A percentile compares a stretch with the other conserved stretches of the same genome.
These are phyloP conservation scores for Diorhabda elongata DNA, from an alignment of 1,140 invertebrate species.

Conservation along the genomic window DNA sequence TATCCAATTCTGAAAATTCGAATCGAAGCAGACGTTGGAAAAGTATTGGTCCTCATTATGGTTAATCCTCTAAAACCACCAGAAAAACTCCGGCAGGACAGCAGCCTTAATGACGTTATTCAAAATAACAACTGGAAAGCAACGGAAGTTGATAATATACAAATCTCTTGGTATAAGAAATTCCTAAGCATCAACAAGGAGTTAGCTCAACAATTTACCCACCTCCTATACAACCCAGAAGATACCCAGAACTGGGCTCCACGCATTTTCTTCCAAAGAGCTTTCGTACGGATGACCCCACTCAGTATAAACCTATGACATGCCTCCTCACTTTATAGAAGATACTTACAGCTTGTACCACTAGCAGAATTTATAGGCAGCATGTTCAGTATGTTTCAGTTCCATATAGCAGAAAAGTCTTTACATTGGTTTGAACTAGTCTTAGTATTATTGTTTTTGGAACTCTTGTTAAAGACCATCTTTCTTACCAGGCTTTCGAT, in stretches of 20 bases:
- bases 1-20: no score
- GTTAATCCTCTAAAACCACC: not conserved
- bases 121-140: conserved; percentile 4
- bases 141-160: not conserved
- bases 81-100: not conserved
- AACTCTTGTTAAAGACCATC: no score
- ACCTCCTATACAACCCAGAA: not conserved
- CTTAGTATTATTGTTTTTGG: no score
- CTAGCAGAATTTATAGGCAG: no score
- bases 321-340: not conserved
- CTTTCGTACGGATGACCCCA: not conserved
- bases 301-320: not conserved
- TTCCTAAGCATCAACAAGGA: not conserved
- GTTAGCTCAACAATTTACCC: not conserved
- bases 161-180: conserved; percentile 4
- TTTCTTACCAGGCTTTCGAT: no score
- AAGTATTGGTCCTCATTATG: no score
- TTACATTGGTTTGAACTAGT: no score
- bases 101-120: not conserved
- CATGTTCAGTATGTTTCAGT: no score
- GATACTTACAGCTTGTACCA: no score
- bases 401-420: no score
- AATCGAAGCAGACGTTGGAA: no score
- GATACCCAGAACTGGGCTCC: not conserved
- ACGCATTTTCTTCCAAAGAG: not conserved